Evolutionary conservation across 2,113 vertebrate species (phyloP).

Genomic region (Albula glossodonta): DNA sequence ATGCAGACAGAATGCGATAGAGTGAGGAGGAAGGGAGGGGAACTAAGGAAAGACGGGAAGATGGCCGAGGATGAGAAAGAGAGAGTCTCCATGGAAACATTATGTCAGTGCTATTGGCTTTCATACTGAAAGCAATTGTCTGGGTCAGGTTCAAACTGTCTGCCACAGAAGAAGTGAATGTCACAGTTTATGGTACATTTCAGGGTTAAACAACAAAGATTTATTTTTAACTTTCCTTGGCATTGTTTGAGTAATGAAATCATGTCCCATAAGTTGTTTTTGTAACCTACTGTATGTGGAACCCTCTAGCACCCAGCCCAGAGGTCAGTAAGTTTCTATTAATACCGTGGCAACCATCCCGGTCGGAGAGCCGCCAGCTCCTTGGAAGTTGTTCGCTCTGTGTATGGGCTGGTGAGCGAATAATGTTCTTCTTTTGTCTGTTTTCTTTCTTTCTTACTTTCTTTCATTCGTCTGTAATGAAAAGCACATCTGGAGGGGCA

Average conservation of each 20-base stretch:
- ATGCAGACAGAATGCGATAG: neutral
- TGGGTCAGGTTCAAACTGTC: neutral
- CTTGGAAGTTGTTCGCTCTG: neutral
- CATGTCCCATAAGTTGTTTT: neutral
- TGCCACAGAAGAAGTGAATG: neutral
- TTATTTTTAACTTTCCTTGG: neutral
- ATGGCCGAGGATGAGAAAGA: neutral
- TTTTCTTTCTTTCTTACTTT: neutral
- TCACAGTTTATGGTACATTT: neutral
- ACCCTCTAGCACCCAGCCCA: neutral
- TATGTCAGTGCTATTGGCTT: neutral
- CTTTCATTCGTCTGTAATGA: conserved; percentile 35
- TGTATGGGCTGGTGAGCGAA: neutral
- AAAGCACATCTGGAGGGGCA: conserved; percentile 49
- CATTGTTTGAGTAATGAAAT: conserved; percentile 6
- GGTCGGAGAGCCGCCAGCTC: neutral
- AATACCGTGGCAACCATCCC: neutral
- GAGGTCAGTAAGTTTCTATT: conserved; percentile 6
- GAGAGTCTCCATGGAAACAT: too few species aligned
- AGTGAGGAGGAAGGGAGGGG: neutral
- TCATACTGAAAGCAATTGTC: neutral
- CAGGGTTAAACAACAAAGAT: neutral
- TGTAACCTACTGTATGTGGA: neutral
- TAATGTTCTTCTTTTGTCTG: conserved; percentile 9
- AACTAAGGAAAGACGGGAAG: neutral